phyloP scores from a whole-genome alignment of 2,113 vertebrate genomes.

The Lepidothrix coronata region DNA sequence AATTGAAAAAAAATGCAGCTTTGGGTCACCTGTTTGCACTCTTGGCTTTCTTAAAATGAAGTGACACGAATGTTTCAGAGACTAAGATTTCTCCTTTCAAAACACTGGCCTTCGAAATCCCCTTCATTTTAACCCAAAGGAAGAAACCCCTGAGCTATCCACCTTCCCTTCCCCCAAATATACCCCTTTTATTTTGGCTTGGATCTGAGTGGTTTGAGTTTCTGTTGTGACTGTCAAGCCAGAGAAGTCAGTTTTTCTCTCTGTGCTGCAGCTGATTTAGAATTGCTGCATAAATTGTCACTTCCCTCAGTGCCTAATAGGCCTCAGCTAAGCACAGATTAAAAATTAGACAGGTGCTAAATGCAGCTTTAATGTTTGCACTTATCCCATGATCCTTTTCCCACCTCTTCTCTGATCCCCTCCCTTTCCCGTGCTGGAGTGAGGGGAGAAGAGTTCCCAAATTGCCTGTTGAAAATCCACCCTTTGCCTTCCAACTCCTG shows the following conservation, averaged over 20 bases:
- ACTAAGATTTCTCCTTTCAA: neutral
- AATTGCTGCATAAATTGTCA: slow-evolving; percentile 48
- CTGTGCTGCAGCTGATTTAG: neutral
- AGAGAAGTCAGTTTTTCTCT: neutral
- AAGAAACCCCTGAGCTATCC: neutral
- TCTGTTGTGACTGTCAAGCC: neutral
- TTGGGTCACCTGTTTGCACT: neutral
- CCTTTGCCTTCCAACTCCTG: neutral
- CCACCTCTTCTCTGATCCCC: neutral
- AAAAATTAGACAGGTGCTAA: slow-evolving; percentile 56
- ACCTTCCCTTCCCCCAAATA: neutral
- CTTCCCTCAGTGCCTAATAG: neutral
- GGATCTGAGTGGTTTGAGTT: neutral
- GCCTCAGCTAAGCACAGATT: neutral
- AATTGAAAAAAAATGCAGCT: neutral
- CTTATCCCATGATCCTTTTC: neutral
- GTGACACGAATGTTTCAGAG: neutral
- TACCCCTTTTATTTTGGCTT: neutral
- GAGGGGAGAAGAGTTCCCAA: neutral
- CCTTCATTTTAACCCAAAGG: neutral
- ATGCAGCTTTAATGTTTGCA: slow-evolving; percentile 42
- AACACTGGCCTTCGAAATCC: neutral
- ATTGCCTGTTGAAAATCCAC: neutral
- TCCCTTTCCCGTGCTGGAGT: neutral
- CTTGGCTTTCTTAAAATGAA: neutral